phyloP scores from a whole-genome alignment of 2,797 vertebrate genomes.

The Cossypha niveicapilla region DNA sequence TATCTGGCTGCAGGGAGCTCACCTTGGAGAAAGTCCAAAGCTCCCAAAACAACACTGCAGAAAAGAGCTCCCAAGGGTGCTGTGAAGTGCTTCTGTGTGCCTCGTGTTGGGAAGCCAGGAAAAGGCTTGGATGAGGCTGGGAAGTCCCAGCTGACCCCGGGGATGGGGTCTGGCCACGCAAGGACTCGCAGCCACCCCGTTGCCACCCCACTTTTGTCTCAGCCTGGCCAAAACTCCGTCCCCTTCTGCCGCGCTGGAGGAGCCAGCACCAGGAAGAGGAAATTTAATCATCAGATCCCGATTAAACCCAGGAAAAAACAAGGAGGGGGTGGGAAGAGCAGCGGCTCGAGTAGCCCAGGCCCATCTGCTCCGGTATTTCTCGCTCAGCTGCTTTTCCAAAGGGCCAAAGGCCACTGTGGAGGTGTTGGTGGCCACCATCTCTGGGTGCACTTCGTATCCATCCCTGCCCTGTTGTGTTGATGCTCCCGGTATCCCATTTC shows the following conservation, averaged over 20 bases:
- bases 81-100: neutral
- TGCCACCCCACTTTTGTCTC: neutral
- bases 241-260: neutral
- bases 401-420: rapidly evolving
- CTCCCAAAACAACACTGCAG: neutral
- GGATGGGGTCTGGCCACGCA: rapidly evolving
- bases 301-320: constrained; percentile 53
- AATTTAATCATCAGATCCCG: constrained; percentile 16
- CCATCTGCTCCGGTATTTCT: neutral
- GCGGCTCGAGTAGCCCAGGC: rapidly evolving
- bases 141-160: rapidly evolving
- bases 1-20: neutral
- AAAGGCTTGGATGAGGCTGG: neutral
- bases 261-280: constrained; percentile 32
- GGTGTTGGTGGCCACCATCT: neutral
- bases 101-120: rapidly evolving
- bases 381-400: rapidly evolving
- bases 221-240: rapidly evolving
- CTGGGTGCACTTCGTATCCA: rapidly evolving
- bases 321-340: neutral
- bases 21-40: neutral
- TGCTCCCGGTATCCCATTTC: neutral
- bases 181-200: rapidly evolving
- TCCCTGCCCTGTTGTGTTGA: rapidly evolving
- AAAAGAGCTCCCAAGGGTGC: neutral